Conservation (phyloP, 1,140 invertebrate species). For the Drosophila cardini region DNA sequence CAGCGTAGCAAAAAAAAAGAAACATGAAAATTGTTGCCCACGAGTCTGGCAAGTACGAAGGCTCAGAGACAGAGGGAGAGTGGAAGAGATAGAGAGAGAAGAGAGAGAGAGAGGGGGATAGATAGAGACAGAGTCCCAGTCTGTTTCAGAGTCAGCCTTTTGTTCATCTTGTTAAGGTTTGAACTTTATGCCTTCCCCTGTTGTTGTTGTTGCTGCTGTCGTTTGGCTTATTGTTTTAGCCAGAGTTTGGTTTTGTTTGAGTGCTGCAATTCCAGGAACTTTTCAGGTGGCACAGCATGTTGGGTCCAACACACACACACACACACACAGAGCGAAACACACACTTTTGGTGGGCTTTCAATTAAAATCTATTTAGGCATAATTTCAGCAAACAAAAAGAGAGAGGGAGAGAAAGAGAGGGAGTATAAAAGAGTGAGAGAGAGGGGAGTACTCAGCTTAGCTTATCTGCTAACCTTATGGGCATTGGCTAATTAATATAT, state of each 20-base stretch:
- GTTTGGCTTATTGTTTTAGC: conserved; percentile 68
- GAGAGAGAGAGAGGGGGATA: too few species aligned
- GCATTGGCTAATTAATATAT: conserved; percentile 55
- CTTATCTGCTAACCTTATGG: not conserved
- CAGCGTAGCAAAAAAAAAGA: conserved; percentile 10
- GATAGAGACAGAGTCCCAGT: conserved; percentile 5
- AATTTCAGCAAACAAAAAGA: conserved; percentile 37
- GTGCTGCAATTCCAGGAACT: conserved; percentile 72
- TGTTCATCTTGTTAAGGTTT: conserved; percentile 80
- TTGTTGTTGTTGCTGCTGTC: conserved; percentile 7
- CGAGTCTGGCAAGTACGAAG: conserved; percentile 75
- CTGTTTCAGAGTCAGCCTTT: conserved; percentile 61
- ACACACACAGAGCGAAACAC: conserved; percentile 30
- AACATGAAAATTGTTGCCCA: conserved; percentile 83
- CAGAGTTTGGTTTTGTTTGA: conserved; percentile 45
- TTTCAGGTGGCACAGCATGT: conserved; percentile 82
- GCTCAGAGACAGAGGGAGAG: not conserved
- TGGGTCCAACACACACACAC: conserved; percentile 20
- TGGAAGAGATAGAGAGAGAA: too few species aligned
- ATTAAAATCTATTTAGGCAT: conserved; percentile 77
- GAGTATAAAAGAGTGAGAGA: not conserved
- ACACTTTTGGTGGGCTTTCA: conserved; percentile 79
- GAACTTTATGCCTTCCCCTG: conserved; percentile 73
- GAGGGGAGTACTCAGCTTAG: not conserved
- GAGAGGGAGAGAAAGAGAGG: too few species aligned